Percentiles rank a stretch among this genome's conserved stretches.
phyloP scores from a whole-genome alignment of 2,888 invertebrate species.

The Leucophenga maculata region DNA sequence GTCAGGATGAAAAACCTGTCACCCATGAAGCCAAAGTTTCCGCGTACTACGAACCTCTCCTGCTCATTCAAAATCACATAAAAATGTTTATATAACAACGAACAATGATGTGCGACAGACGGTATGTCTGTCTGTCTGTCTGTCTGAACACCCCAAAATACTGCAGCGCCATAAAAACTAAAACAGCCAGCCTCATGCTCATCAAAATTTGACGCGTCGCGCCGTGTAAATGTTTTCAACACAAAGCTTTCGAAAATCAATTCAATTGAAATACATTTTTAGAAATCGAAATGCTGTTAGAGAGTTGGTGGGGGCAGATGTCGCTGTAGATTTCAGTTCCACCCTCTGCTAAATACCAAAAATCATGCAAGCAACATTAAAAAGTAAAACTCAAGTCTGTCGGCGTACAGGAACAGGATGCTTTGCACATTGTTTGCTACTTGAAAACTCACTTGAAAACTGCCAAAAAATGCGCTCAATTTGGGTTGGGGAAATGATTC shows the following conservation, averaged over 20 bases:
- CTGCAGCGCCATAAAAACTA: not conserved
- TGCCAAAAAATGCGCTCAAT: slow-evolving; percentile 47
- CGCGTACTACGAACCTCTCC: too few relatives aligned
- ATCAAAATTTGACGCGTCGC: slow-evolving; percentile 5
- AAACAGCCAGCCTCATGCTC: not conserved
- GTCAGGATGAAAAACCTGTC: slow-evolving; percentile 10
- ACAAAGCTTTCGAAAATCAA: slow-evolving; percentile 59
- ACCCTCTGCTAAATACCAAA: not conserved
- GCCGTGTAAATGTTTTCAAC: slow-evolving; percentile 16
- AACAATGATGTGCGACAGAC: too few relatives aligned
- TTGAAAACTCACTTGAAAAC: slow-evolving; percentile 51
- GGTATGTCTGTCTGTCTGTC: too few relatives aligned
- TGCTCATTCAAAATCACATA: slow-evolving; percentile 2
- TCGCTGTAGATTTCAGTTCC: not conserved
- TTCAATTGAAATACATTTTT: slow-evolving; percentile 60
- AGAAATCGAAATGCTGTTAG: slow-evolving; percentile 25
- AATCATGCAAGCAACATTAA: slow-evolving; percentile 17
- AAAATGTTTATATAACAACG: slow-evolving; percentile 4
- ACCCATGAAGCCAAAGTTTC: not conserved
- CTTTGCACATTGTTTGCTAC: slow-evolving; percentile 29
- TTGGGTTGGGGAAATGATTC: slow-evolving; percentile 55
- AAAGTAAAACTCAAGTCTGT: not conserved
- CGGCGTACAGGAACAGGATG: not conserved
- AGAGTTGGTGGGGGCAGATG: not conserved
- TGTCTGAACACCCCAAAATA: too few relatives aligned